These are phyloP conservation scores for Sturmia bella DNA, from an alignment of 2,888 invertebrate genomes.

Conservation along the genomic window DNA sequence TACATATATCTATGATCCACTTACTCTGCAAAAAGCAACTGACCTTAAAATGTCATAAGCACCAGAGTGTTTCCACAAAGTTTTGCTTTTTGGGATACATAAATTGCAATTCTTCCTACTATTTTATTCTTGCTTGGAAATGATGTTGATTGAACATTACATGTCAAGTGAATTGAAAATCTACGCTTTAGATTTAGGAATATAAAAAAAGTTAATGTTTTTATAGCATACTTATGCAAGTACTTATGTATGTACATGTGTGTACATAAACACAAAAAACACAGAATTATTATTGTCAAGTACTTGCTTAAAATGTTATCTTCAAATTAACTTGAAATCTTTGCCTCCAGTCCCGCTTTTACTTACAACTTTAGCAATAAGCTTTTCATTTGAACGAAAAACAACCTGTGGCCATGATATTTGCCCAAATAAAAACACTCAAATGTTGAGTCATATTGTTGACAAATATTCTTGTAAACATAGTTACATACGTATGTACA, in stretches of 20 bases:
- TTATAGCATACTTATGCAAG: background rate
- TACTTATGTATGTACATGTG: background rate
- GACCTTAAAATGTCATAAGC: too few relatives aligned
- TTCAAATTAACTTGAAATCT: conserved; percentile 8
- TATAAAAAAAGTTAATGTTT: too few relatives aligned
- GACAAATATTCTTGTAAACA: background rate
- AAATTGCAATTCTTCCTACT: too few relatives aligned
- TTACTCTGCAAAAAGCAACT: too few relatives aligned
- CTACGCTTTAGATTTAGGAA: too few relatives aligned
- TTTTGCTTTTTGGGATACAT: too few relatives aligned
- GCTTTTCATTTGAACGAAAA: conserved; percentile 17
- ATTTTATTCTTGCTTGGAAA: too few relatives aligned
- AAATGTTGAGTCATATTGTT: conserved; percentile 28
- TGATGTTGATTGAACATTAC: too few relatives aligned
- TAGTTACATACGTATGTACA: background rate
- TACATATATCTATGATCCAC: too few relatives aligned
- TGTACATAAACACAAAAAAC: background rate
- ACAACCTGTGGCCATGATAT: conserved; percentile 69
- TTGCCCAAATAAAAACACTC: conserved; percentile 30
- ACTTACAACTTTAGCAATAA: conserved; percentile 9
- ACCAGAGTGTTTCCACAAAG: too few relatives aligned
- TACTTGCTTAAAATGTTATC: background rate
- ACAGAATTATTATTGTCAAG: background rate
- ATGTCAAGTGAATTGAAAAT: too few relatives aligned
- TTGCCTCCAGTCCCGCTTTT: background rate